Evolutionary conservation across 2,888 invertebrate species (phyloP).

Genomic region (Dascillus cervinus): DNA sequence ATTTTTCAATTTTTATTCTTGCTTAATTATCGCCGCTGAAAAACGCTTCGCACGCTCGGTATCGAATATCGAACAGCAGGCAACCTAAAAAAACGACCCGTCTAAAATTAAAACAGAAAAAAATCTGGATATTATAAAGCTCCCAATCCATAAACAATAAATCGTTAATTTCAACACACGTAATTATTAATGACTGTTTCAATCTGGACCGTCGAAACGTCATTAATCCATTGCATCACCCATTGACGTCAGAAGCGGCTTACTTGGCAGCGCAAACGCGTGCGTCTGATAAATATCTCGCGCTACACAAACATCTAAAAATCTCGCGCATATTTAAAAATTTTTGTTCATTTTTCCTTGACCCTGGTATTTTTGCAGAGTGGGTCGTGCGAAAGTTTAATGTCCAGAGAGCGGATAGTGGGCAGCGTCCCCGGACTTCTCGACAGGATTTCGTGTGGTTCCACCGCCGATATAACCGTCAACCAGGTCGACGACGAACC

Average conservation of each 20-base stretch:
- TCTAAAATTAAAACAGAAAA: too few relatives aligned
- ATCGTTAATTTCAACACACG: too few relatives aligned
- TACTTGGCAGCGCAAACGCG: constrained; percentile 22
- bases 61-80: too few relatives aligned
- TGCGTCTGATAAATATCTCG: constrained; percentile 6
- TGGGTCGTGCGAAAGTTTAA: constrained; percentile 69
- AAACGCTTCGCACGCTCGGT: too few relatives aligned
- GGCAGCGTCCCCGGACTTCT: constrained; percentile 44
- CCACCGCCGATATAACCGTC: constrained; percentile 41
- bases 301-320: constrained; percentile 1
- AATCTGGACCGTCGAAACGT: too few relatives aligned
- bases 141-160: too few relatives aligned
- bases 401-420: constrained; percentile 48
- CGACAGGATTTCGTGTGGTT: constrained; percentile 41
- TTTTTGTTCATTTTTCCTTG: not conserved
- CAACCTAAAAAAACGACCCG: too few relatives aligned
- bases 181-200: too few relatives aligned
- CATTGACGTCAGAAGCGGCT: constrained; percentile 31
- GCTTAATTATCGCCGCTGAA: too few relatives aligned
- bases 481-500: constrained; percentile 42
- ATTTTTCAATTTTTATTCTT: too few relatives aligned
- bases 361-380: constrained; percentile 48
- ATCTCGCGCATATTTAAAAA: not conserved
- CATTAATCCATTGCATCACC: constrained; percentile 24
- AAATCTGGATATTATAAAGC: too few relatives aligned